Base-by-base conservation (phyloP, 1,140 invertebrate genomes). In the Bradynema listronoti region DNA sequence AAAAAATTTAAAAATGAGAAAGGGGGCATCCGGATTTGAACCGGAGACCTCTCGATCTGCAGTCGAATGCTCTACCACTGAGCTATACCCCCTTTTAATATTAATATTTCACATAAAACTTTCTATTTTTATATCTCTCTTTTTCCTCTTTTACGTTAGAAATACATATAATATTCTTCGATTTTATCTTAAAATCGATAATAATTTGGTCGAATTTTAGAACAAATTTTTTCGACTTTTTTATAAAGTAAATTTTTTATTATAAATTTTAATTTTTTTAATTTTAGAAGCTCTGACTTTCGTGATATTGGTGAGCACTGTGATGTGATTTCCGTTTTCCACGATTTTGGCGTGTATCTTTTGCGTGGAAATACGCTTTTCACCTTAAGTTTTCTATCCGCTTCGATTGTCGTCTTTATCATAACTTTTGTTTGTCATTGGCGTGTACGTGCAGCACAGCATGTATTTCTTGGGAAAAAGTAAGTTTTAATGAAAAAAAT, bases 61-160 rank as follows among this genome's bases (percentile, higher is more conserved):
- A 81, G 80, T 81, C 80, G 79, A 81, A 80, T 81, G 80, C 80
- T 81, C 80, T 81, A 79, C 80, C 80, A 80, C 79, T 80, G 80
- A 81, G 80, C 80, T 81, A 81, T 80, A 61, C 68, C 68, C 68
- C 68, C 68, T n/a, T n/a, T n/a, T n/a, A n/a, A n/a, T n/a, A n/a
- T n/a, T n/a, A 7, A 19, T 5, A 11, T 14, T 36, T 52, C 9
- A 1, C 27, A 19, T 32, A n/a, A 32, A 63, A 9, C 0, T 2
- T 27, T 2, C 19, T 32, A 3, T 33, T 54, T 19, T 25, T 19
- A 19, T 55, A 16, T 32, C 11, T 30, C 7, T 19, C 16, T 41
- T 41, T 4, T 16, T 36, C 33, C n/a, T 47, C 11, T 39, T 39
- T 39, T 39, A 11, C 11, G 11, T 39, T 39, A 11, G n/a, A 63